phyloP scores from a whole-genome alignment of 2,113 vertebrate species.

The Halcyon senegalensis region DNA sequence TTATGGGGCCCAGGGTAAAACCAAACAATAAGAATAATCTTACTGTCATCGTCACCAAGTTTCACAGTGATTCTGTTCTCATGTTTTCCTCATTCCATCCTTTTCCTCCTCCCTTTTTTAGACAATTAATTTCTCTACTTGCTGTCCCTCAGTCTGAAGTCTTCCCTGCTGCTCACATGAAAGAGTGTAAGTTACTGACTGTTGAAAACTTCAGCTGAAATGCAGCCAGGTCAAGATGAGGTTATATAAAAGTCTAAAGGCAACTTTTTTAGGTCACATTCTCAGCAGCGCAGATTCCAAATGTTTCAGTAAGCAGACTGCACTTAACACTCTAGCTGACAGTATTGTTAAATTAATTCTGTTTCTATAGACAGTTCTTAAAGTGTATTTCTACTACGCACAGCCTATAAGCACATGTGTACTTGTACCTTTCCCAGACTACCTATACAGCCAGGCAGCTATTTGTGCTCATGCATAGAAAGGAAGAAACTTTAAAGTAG shows the following conservation, averaged over 20 bases:
- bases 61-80: not conserved
- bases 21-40: constrained; percentile 47
- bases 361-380: not conserved
- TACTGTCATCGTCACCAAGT: constrained; percentile 45
- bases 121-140: constrained; percentile 45
- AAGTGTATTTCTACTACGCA: not conserved
- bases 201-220: constrained; percentile 65
- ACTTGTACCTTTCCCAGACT: not conserved
- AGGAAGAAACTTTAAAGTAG: not conserved
- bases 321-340: constrained; percentile 25
- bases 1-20: constrained; percentile 59
- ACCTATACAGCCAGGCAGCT: not conserved
- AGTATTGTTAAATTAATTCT: not conserved
- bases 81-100: constrained; percentile 40
- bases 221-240: constrained; percentile 63
- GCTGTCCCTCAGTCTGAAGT: constrained; percentile 48
- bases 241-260: constrained; percentile 67
- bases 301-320: constrained; percentile 24
- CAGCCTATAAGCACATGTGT: not conserved
- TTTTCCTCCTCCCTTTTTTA: constrained; percentile 30
- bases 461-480: not conserved
- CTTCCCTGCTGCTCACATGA: constrained; percentile 66
- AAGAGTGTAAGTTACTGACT: constrained; percentile 62
- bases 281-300: constrained; percentile 24
- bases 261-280: constrained; percentile 64